Conservation (phyloP, 2,113 vertebrate species). For the Ornithorhynchus anatinus region DNA sequence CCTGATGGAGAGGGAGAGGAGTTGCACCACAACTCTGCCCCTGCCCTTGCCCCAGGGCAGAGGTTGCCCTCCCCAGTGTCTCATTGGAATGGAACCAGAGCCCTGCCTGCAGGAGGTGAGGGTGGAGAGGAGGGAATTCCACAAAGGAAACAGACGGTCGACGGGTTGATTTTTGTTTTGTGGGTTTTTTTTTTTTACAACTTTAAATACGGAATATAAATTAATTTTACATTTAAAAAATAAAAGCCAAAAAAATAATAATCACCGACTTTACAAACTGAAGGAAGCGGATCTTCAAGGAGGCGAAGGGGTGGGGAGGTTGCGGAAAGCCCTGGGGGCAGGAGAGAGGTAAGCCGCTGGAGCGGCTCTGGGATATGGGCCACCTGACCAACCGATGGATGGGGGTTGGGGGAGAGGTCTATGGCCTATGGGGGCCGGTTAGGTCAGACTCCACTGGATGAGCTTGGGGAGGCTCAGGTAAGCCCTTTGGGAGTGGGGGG, state of each 20-base stretch:
- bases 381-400: neutral
- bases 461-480: neutral
- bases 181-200: conserved; percentile 66
- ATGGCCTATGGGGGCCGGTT: too few relatives aligned
- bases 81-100: neutral
- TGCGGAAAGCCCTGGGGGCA: neutral
- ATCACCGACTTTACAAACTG: conserved; percentile 75
- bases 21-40: too few relatives aligned
- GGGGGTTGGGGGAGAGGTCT: neutral
- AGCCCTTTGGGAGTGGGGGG: neutral
- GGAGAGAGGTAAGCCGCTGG: neutral
- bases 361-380: neutral
- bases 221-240: conserved; percentile 77
- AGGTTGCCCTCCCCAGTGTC: neutral
- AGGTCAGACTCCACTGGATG: neutral
- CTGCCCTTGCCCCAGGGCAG: neutral
- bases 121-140: neutral
- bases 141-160: conserved; percentile 18
- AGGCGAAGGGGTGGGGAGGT: neutral
- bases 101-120: neutral
- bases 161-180: conserved; percentile 26
- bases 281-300: conserved; percentile 51
- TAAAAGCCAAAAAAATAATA: conserved; percentile 68
- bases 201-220: conserved; percentile 83
- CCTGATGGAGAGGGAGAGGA: too few relatives aligned